Base-by-base conservation (phyloP, 2,888 invertebrate genomes). In the Ormyrus nitidulus region DNA sequence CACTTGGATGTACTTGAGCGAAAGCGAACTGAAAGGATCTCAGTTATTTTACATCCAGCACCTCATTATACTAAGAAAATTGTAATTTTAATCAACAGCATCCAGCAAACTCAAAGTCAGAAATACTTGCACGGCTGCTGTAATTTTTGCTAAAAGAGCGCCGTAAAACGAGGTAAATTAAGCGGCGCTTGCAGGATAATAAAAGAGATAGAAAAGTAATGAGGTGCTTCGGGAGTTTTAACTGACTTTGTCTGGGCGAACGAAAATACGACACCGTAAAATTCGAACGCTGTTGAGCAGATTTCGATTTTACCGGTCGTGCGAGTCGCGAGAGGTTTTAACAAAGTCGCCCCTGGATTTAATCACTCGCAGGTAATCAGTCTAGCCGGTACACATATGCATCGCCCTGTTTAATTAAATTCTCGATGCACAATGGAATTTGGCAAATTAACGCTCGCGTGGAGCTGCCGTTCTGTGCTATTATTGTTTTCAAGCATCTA, bases 381-480 rank as follows among this genome's bases (percentile, higher is more conserved):
- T 4, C 34, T 34, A 34, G 34, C 0, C 34, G 34, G 34, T 34
- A 34, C 34, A 34, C 19, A 61, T 54, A 69, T 69, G n/a, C n/a
- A n/a, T 56, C 13, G 58, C 58, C n/a, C 7, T 59, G 59, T 59
- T 59, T 34, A 59, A 59, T 59, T 59, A 59, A 59, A 59, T 34
- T 8, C 8, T 19, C 59, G 34, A 13, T 19, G 9, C n/a, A 34
- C 59, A 59, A 59, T 19, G 34, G 19, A 34, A 59, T 58, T 59
- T 34, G 34, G 59, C 59, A 59, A 59, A 59, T 59, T 34, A 59
- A 59, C 7, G 59, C 59, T 6, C 2, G 53, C 53, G 0, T 34
- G 4, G 34, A 34, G 34, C 34, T 34, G 34, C 34, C 34, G 34
- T 34, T 34, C 34, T 34, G 34, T 34, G 34, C 34, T 34, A 34